Conservation (phyloP, 2,113 vertebrate species). For the Ammospiza caudacuta region DNA sequence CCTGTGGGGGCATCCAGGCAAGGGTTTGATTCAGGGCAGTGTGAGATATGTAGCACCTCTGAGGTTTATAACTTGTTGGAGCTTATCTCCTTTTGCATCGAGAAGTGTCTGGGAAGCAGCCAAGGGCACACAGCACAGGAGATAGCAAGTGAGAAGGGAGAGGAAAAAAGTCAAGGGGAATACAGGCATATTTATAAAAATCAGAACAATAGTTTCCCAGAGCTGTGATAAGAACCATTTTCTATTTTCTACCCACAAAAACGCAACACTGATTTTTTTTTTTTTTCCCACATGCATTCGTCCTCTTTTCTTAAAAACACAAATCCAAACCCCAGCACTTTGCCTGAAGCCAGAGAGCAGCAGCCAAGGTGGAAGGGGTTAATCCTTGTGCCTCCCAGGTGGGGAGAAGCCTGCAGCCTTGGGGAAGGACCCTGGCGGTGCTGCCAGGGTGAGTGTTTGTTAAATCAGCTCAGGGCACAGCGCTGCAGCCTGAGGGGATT, state of each 20-base stretch:
- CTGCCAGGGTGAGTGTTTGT: not conserved
- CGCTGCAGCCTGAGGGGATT: not conserved
- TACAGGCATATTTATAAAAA: conserved; percentile 54
- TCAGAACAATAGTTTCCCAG: conserved; percentile 56
- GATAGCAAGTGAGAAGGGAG: conserved; percentile 35
- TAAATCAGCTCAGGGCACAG: not conserved
- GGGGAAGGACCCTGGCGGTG: not conserved
- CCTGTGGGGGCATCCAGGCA: not conserved
- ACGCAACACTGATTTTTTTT: fast-evolving
- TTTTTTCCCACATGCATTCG: not conserved
- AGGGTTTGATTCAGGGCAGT: not conserved
- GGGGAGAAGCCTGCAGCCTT: not conserved
- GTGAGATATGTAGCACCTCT: not conserved
- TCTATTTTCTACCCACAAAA: conserved; percentile 32
- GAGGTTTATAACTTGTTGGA: not conserved
- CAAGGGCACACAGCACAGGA: conserved; percentile 51
- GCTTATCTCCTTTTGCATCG: conserved; percentile 36
- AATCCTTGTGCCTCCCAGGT: not conserved
- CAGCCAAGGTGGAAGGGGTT: not conserved
- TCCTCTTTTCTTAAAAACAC: not conserved
- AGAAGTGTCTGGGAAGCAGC: conserved; percentile 45
- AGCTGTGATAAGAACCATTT: conserved; percentile 53
- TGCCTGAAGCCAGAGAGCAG: not conserved
- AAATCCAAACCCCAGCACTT: not conserved
- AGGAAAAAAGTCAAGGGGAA: conserved; percentile 67